A percentile compares a stretch with the other conserved stretches of the same genome.
Conservation (phyloP, 2,113 vertebrate genomes). For the Pardalotus punctatus region DNA sequence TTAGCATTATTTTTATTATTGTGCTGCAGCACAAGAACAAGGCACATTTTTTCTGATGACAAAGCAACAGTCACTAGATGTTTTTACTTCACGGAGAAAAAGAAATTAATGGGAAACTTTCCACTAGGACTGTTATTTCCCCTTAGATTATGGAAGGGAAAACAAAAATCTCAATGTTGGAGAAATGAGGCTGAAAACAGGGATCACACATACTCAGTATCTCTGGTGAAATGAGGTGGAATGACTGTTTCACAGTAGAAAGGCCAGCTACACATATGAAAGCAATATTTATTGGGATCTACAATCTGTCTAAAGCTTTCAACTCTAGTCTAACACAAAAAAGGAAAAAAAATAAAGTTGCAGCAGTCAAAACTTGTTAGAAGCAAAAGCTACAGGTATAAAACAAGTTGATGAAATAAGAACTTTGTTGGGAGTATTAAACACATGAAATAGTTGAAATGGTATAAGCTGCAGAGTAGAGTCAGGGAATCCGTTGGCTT, state of each 20-base stretch:
- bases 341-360: neutral
- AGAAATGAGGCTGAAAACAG: conserved; percentile 37
- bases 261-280: neutral
- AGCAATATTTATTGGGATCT: neutral
- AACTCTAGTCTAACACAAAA: neutral
- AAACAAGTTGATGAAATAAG: neutral
- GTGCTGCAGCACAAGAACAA: neutral
- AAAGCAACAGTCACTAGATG: neutral
- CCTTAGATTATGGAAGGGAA: neutral
- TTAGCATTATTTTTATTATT: neutral
- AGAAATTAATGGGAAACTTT: neutral
- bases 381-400: neutral
- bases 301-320: neutral
- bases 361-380: neutral
- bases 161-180: neutral
- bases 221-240: neutral
- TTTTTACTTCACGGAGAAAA: conserved; percentile 4
- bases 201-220: neutral
- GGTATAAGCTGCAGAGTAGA: neutral
- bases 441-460: neutral
- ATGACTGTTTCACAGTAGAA: conserved; percentile 7
- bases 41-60: neutral
- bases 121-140: neutral
- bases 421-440: neutral
- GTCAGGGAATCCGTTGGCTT: neutral